A percentile compares a stretch with the other conserved stretches of the same genome.
Evolutionary conservation across 2,797 vertebrate species (phyloP).

Genomic region (Cuculus canorus): DNA sequence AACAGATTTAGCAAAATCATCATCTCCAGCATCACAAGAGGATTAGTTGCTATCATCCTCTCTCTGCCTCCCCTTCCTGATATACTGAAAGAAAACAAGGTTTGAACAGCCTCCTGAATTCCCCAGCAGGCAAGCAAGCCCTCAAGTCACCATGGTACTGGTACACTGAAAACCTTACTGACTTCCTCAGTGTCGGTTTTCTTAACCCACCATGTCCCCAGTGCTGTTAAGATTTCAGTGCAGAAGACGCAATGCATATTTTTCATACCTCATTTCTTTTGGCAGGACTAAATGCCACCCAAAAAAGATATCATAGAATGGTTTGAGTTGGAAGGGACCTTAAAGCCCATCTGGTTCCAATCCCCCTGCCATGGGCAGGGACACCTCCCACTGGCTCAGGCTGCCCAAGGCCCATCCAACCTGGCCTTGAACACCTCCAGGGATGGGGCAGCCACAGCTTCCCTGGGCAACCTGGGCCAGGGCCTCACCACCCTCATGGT

Average conservation of each 20-base stretch:
- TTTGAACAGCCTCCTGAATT: neutral
- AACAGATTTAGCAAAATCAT: neutral
- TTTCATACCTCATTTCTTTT: neutral
- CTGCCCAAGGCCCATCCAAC: too few relatives aligned
- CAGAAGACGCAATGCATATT: neutral
- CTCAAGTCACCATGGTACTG: neutral
- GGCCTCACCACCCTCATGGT: too few relatives aligned
- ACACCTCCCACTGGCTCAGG: too few relatives aligned
- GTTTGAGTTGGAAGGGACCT: too few relatives aligned
- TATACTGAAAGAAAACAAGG: neutral
- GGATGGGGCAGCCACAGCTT: too few relatives aligned
- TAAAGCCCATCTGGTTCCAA: too few relatives aligned
- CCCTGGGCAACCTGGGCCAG: too few relatives aligned
- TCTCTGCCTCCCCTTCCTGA: neutral
- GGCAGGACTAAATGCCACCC: neutral
- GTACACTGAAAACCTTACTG: neutral
- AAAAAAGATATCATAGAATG: neutral
- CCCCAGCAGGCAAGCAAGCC: neutral
- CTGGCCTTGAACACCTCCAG: too few relatives aligned
- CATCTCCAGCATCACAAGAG: neutral
- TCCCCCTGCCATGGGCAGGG: too few relatives aligned
- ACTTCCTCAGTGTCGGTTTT: neutral
- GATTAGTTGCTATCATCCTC: conserved; percentile 17
- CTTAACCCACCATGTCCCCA: neutral
- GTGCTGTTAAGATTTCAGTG: neutral